Evolutionary conservation across 2,888 invertebrate genomes (phyloP).

Genomic region (Drosophila prostipennis): DNA sequence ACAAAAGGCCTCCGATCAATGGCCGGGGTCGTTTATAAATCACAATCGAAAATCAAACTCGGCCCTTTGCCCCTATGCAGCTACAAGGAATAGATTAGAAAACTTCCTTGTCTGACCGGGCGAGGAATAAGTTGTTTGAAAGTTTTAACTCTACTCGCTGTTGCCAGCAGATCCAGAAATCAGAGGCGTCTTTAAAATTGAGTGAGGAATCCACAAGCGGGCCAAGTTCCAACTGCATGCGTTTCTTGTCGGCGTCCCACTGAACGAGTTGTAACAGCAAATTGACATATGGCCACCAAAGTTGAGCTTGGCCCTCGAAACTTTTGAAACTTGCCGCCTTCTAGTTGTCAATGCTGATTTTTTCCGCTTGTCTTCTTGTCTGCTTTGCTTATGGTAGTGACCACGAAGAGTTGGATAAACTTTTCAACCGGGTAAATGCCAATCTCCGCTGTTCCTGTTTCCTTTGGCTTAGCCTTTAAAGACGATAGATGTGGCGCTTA

Average conservation of each 20-base stretch:
- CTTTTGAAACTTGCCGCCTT: slow-evolving; percentile 42
- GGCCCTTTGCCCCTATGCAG: background rate
- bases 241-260: slow-evolving; percentile 36
- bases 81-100: slow-evolving; percentile 66
- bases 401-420: slow-evolving; percentile 21
- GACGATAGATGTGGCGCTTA: slow-evolving; percentile 19
- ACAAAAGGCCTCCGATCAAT: slow-evolving; percentile 55
- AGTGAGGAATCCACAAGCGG: slow-evolving; percentile 43
- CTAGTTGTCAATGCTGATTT: slow-evolving; percentile 70
- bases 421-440: slow-evolving; percentile 32
- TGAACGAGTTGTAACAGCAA: slow-evolving; percentile 73
- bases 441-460: slow-evolving; percentile 24
- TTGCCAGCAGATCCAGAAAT: slow-evolving; percentile 31
- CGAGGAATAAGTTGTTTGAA: slow-evolving; percentile 57
- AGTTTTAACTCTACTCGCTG: slow-evolving; percentile 35
- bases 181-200: slow-evolving; percentile 58
- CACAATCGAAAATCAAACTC: slow-evolving; percentile 33
- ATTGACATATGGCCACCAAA: slow-evolving; percentile 75
- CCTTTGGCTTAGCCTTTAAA: slow-evolving; percentile 50
- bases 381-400: slow-evolving; percentile 61
- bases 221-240: slow-evolving; percentile 16
- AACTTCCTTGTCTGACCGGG: slow-evolving; percentile 62
- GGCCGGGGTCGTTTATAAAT: slow-evolving; percentile 44
- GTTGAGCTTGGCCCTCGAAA: slow-evolving; percentile 43
- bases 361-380: slow-evolving; percentile 66